Conservation (phyloP, 2,113 vertebrate species). For the Oncorhynchus clarkii region DNA sequence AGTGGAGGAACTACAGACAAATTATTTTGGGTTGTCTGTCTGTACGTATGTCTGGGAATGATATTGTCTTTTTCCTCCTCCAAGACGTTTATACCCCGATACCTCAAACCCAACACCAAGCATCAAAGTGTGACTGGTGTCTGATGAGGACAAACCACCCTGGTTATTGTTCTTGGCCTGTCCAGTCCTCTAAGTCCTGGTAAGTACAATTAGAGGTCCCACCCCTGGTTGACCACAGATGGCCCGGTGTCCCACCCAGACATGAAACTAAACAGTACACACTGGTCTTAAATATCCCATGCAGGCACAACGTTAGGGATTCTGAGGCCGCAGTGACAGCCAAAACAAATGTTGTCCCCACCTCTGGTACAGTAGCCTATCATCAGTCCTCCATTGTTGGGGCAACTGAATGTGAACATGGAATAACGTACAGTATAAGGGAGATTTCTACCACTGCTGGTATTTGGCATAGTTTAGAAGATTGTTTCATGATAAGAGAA, state of each 20-base stretch:
- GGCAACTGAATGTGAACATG: neutral
- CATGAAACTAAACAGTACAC: neutral
- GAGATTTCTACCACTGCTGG: slow-evolving; percentile 3
- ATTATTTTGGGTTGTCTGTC: slow-evolving; percentile 48
- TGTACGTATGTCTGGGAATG: neutral
- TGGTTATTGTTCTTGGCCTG: slow-evolving; percentile 56
- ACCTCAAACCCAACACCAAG: slow-evolving; percentile 14
- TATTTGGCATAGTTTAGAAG: slow-evolving; percentile 15
- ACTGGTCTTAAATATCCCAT: slow-evolving; percentile 50
- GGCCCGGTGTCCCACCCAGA: slow-evolving; percentile 32
- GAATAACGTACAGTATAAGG: too few relatives aligned
- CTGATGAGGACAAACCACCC: slow-evolving; percentile 32
- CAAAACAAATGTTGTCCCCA: slow-evolving; percentile 50
- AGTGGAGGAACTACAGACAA: slow-evolving; percentile 5
- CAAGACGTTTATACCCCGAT: slow-evolving; percentile 14
- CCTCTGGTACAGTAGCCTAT: slow-evolving; percentile 4
- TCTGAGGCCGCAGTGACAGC: slow-evolving; percentile 36
- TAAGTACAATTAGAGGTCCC: neutral
- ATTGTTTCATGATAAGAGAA: slow-evolving; percentile 11
- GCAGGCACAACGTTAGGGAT: slow-evolving; percentile 39
- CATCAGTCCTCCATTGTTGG: slow-evolving; percentile 19
- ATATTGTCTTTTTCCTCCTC: neutral
- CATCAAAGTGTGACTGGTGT: slow-evolving; percentile 45
- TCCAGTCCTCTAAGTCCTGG: slow-evolving; percentile 1
- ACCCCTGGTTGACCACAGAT: slow-evolving; percentile 25